Evolutionary conservation across 2,888 invertebrate species (phyloP).

Genomic region (Campoplex nolae): DNA sequence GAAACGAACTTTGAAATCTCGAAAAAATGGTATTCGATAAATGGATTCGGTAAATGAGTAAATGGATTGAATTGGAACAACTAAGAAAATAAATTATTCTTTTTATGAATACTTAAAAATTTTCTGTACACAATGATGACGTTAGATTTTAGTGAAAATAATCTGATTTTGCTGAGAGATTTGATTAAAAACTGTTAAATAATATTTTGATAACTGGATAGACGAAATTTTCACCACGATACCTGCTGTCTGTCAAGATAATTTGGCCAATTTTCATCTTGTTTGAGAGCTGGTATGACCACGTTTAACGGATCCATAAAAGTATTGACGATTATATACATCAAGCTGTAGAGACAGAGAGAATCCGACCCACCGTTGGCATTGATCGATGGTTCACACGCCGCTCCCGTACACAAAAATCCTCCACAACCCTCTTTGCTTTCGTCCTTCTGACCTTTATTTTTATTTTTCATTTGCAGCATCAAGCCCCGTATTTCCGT

Average conservation of each 20-base stretch:
- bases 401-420: slow-evolving; percentile 90
- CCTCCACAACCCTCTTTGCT: slow-evolving; percentile 86
- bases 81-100: background rate
- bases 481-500: slow-evolving; percentile 57
- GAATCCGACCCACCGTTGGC: slow-evolving; percentile 80
- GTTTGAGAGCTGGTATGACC: slow-evolving; percentile 88
- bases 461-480: background rate
- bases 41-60: background rate
- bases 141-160: background rate
- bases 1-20: background rate
- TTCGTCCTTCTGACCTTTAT: slow-evolving; percentile 63
- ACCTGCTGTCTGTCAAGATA: slow-evolving; percentile 92
- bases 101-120: background rate
- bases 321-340: slow-evolving; percentile 88
- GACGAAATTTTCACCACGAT: slow-evolving; percentile 52
- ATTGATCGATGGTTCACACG: slow-evolving; percentile 84
- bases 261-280: slow-evolving; percentile 88
- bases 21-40: background rate
- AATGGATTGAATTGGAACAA: background rate
- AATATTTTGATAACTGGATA: background rate
- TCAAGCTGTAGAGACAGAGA: slow-evolving; percentile 88
- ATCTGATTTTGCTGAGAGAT: background rate
- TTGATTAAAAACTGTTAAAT: background rate
- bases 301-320: slow-evolving; percentile 87
- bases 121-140: background rate